Percentiles rank a stretch among this genome's conserved stretches.
Conservation (phyloP, 2,888 invertebrate species). For the Drosophila macrospina region DNA sequence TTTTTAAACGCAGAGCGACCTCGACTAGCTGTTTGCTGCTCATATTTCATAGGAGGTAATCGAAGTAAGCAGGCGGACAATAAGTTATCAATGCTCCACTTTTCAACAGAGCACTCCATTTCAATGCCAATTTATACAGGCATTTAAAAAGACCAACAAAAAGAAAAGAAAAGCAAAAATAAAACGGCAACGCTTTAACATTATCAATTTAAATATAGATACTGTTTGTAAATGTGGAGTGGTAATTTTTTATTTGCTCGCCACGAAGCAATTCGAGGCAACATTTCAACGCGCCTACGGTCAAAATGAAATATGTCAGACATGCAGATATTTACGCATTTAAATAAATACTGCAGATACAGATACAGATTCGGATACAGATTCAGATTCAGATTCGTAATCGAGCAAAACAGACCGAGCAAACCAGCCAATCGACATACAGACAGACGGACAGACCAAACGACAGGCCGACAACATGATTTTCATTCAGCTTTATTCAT, state of each 20-base stretch:
- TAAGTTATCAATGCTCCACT: slow-evolving; percentile 33
- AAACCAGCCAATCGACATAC: slow-evolving; percentile 42
- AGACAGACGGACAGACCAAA: slow-evolving; percentile 7
- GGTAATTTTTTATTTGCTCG: slow-evolving; percentile 56
- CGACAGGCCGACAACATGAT: slow-evolving; percentile 59
- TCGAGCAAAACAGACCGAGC: slow-evolving; percentile 58
- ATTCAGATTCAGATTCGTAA: slow-evolving; percentile 35
- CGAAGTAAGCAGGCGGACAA: slow-evolving; percentile 8
- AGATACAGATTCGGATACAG: too few species aligned
- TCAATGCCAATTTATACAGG: slow-evolving; percentile 51
- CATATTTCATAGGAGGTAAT: slow-evolving; percentile 44
- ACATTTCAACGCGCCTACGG: slow-evolving; percentile 77
- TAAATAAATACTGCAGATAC: slow-evolving; percentile 65
- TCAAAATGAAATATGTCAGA: slow-evolving; percentile 69
- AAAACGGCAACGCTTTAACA: slow-evolving; percentile 40
- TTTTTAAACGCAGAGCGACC: slow-evolving; percentile 14
- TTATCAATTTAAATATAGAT: slow-evolving; percentile 53
- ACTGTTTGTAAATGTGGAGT: slow-evolving; percentile 24
- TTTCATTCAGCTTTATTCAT: slow-evolving; percentile 68
- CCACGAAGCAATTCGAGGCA: slow-evolving; percentile 53
- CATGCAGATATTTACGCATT: slow-evolving; percentile 75
- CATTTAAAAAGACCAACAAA: slow-evolving; percentile 45
- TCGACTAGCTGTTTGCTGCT: slow-evolving; percentile 41
- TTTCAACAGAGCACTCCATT: slow-evolving; percentile 38
- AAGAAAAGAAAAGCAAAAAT: neutral